Base-by-base conservation (phyloP, 2,888 invertebrate species). In the Drosophila austrosaltans region DNA sequence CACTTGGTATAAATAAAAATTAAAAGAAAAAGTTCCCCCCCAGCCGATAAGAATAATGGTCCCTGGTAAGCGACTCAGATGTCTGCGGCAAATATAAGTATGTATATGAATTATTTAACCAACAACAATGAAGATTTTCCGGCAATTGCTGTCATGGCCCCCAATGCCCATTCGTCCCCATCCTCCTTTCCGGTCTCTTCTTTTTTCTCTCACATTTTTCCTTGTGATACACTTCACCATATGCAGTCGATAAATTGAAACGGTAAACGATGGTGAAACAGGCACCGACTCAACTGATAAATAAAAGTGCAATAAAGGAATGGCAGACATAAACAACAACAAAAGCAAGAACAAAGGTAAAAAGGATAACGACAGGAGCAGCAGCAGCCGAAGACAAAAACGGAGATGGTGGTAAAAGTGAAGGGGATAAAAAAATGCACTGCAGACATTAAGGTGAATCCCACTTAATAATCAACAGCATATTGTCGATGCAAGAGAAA, bases 281-380 rank as follows among this genome's bases (percentile, higher is more conserved):
- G 71, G 66, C 68, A 66, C 60, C 73, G 64, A 66, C 66, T 69
- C 68, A 63, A 66, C 66, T 69, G 77, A 75, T 76, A 79, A 83
- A 83, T 81, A 83, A 86, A 79, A 79, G 82, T 44, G 74, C 77
- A 81, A 82, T 86, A 87, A 82, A 82, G 84, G 74, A 79, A 83
- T 86, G 67, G 57, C 74, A 73, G 74, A 70, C 66, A 59, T 64
- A 74, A 66, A 66, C 53, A 80, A 66, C 53, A 80, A 73, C 68
- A 75, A 70, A 68, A 65, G 60, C 16, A 64, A 58, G 42, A 60
- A 42, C 58, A 40, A 53, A 25, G 44, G 54, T 39, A 40, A 71
- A 53, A 53, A 73, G 66, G 69, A 68, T 68, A 73, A 56, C 44
- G 65, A 57, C 61, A 28, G n/a, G 42, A 53, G 28, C 25, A 59